These are phyloP conservation scores for Drosophila takahashii DNA, from an alignment of 1,140 invertebrate species.

Conservation along the genomic window DNA sequence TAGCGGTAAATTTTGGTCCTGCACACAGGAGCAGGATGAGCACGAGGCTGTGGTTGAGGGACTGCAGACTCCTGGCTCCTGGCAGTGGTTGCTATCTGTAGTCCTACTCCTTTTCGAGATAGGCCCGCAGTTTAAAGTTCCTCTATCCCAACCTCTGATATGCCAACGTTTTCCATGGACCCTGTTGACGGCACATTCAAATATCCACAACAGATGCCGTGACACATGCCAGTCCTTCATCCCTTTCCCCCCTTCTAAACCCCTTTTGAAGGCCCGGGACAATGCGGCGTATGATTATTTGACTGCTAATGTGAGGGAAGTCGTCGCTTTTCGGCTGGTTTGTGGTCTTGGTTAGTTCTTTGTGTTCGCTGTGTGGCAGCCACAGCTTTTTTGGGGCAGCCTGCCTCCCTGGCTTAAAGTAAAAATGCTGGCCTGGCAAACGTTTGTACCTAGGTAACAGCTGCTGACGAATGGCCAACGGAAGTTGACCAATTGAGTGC, in stretches of 20 bases:
- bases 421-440: slow-evolving; percentile 29
- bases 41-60: slow-evolving; percentile 16
- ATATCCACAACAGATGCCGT: slow-evolving; percentile 52
- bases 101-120: neutral
- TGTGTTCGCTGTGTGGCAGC: slow-evolving; percentile 23
- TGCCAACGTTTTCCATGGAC: slow-evolving; percentile 38
- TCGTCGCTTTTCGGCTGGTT: slow-evolving; percentile 39
- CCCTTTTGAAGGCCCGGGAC: slow-evolving; percentile 27
- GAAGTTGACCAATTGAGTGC: slow-evolving; percentile 56
- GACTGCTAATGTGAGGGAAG: slow-evolving; percentile 59
- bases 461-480: slow-evolving; percentile 8
- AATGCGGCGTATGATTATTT: slow-evolving; percentile 80
- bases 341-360: slow-evolving; percentile 48
- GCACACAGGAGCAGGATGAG: slow-evolving; percentile 22
- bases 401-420: slow-evolving; percentile 36
- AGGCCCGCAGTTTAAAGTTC: slow-evolving; percentile 56
- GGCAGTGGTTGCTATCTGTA: slow-evolving; percentile 51
- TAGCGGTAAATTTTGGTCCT: slow-evolving; percentile 70
- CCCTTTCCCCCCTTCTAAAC: neutral
- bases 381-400: slow-evolving; percentile 5
- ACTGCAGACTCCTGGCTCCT: slow-evolving; percentile 15
- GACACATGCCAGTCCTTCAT: neutral
- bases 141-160: slow-evolving; percentile 19
- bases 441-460: slow-evolving; percentile 17
- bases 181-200: slow-evolving; percentile 58